These are phyloP conservation scores for Lasioglossum marginatum DNA, from an alignment of 2,888 invertebrate genomes.

Conservation along the genomic window DNA sequence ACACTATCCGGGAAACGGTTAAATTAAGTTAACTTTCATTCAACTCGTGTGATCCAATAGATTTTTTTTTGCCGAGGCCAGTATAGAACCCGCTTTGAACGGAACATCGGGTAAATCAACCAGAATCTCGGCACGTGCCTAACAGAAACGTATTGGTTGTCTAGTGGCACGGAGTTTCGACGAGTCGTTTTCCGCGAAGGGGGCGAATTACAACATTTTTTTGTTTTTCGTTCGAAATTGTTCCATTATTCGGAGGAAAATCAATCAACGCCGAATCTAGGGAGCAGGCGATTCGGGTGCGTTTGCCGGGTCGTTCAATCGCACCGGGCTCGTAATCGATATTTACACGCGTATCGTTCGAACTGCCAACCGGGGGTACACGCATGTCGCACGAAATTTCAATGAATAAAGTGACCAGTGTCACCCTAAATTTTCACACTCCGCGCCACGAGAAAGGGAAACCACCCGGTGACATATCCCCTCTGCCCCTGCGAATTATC, in stretches of 20 bases:
- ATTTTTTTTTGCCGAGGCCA: background rate
- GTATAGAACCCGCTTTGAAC: background rate
- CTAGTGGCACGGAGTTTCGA: background rate
- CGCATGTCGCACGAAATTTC: constrained; percentile 63
- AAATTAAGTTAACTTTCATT: constrained; percentile 5
- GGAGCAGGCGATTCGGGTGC: constrained; percentile 32
- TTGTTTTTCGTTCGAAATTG: constrained; percentile 3
- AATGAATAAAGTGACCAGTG: constrained; percentile 68
- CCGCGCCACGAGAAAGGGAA: constrained; percentile 30
- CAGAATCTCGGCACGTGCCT: background rate
- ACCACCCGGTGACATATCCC: constrained; percentile 8
- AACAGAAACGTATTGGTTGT: background rate
- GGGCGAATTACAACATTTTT: constrained; percentile 15
- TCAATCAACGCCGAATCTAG: constrained; percentile 43
- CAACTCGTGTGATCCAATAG: constrained; percentile 2
- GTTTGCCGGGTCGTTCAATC: constrained; percentile 59
- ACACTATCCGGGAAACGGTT: background rate
- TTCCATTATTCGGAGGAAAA: constrained; percentile 41
- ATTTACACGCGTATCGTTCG: constrained; percentile 56
- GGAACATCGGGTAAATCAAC: constrained; percentile 6
- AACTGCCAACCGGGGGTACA: constrained; percentile 34
- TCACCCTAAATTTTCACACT: constrained; percentile 69
- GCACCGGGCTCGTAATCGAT: constrained; percentile 48
- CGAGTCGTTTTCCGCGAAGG: background rate
- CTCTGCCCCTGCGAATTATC: constrained; percentile 51